Evolutionary conservation across 2,888 invertebrate genomes (phyloP).

Genomic region (Plebejus anna): DNA sequence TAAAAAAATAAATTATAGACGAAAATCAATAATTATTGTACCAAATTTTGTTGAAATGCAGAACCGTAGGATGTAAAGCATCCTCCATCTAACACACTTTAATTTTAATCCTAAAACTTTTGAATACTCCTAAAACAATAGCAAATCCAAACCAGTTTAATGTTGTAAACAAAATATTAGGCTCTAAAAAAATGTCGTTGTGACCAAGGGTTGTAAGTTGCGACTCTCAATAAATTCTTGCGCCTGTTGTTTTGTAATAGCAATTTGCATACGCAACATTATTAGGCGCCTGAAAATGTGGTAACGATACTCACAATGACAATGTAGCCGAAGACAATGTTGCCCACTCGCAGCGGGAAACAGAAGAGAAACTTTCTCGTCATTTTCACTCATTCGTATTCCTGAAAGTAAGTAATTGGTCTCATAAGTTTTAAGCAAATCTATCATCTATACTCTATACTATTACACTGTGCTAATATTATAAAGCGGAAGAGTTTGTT

Average conservation of each 20-base stretch:
- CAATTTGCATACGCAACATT: background rate
- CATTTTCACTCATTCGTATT: conserved; percentile 60
- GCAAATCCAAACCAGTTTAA: background rate
- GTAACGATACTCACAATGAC: conserved; percentile 61
- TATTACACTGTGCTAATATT: too few relatives aligned
- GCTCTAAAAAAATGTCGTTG: background rate
- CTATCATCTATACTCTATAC: too few relatives aligned
- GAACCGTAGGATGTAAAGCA: background rate
- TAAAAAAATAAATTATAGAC: too few relatives aligned
- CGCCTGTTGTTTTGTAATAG: conserved; percentile 18
- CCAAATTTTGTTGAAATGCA: background rate
- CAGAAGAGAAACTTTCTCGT: conserved; percentile 73
- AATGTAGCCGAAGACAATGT: conserved; percentile 70
- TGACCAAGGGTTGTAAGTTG: too few relatives aligned
- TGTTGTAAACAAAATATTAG: background rate
- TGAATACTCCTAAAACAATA: background rate
- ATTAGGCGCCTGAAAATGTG: conserved; percentile 19
- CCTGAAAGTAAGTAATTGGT: conserved; percentile 48
- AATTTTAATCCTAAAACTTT: background rate
- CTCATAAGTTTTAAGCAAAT: too few relatives aligned
- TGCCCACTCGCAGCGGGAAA: conserved; percentile 68
- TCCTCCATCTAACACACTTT: background rate
- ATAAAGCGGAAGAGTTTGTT: too few relatives aligned
- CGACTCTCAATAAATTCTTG: background rate
- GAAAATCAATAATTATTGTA: background rate